These are phyloP conservation scores for Parauchenoglanis punctatus DNA, from an alignment of 2,797 vertebrate species.

Conservation along the genomic window DNA sequence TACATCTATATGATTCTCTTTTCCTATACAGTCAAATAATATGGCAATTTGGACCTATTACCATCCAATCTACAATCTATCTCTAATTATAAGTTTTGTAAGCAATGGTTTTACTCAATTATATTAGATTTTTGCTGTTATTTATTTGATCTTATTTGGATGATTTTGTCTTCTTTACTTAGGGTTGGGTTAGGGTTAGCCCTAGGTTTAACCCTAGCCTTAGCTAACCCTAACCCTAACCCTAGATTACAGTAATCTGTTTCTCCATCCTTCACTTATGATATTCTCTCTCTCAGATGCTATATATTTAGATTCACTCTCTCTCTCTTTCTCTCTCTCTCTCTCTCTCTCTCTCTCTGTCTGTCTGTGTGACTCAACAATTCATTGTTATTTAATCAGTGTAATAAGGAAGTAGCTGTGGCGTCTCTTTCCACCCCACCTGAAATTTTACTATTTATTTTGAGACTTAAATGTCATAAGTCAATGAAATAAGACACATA, in stretches of 20 bases:
- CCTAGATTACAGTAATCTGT: neutral
- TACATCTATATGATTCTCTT: neutral
- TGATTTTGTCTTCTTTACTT: neutral
- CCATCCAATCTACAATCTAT: neutral
- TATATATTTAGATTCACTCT: neutral
- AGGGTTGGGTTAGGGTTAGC: neutral
- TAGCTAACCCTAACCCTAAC: too few species aligned
- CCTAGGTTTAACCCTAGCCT: too few species aligned
- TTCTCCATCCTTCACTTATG: neutral
- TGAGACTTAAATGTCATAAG: neutral
- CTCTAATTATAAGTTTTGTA: neutral
- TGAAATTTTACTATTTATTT: neutral
- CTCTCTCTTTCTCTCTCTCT: too few species aligned
- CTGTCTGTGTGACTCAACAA: neutral
- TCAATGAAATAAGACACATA: neutral
- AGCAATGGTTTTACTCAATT: neutral
- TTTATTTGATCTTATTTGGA: neutral
- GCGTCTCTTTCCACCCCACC: neutral
- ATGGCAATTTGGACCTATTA: neutral
- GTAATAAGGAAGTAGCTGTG: neutral
- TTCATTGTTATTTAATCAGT: neutral
- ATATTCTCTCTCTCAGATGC: neutral
- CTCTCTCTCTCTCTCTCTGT: neutral
- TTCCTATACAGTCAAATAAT: neutral
- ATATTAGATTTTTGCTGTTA: neutral